phyloP scores from a whole-genome alignment of 2,113 vertebrate genomes.

The Dascyllus trimaculatus region DNA sequence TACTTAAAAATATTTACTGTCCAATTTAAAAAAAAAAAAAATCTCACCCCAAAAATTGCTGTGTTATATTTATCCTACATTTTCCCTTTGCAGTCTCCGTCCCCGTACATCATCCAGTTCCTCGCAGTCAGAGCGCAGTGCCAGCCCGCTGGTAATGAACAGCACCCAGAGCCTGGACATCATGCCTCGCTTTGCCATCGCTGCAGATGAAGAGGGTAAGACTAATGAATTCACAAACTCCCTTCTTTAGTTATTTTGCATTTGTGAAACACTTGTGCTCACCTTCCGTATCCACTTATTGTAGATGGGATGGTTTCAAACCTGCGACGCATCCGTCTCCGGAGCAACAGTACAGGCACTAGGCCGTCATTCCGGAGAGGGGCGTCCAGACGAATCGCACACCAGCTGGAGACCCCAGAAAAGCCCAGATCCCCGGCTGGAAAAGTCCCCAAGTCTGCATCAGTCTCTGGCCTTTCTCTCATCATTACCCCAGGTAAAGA shows the following conservation, averaged over 20 bases:
- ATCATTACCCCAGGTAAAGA: slow-evolving; percentile 91
- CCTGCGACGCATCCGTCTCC: slow-evolving; percentile 89
- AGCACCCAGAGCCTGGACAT: slow-evolving; percentile 91
- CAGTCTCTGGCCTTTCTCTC: slow-evolving; percentile 91
- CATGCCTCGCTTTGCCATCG: slow-evolving; percentile 91
- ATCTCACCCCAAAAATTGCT: neutral
- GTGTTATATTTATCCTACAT: neutral
- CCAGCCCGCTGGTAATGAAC: slow-evolving; percentile 85
- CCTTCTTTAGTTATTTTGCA: neutral
- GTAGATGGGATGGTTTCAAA: slow-evolving; percentile 81
- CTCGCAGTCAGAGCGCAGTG: slow-evolving; percentile 88
- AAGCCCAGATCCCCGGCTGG: slow-evolving; percentile 78
- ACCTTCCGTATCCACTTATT: neutral
- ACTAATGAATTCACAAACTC: neutral
- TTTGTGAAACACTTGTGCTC: neutral
- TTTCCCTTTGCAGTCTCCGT: slow-evolving; percentile 81
- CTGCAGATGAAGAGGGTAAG: slow-evolving; percentile 90
- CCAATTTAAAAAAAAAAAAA: too few relatives aligned
- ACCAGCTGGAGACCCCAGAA: slow-evolving; percentile 84
- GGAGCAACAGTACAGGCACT: slow-evolving; percentile 94
- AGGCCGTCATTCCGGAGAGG: slow-evolving; percentile 87
- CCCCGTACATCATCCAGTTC: slow-evolving; percentile 91
- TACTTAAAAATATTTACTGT: too few relatives aligned
- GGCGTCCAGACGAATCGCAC: slow-evolving; percentile 82
- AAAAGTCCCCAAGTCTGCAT: slow-evolving; percentile 93